These are phyloP conservation scores for Capitella teleta DNA, from an alignment of 1,140 invertebrate genomes.

Conservation along the genomic window DNA sequence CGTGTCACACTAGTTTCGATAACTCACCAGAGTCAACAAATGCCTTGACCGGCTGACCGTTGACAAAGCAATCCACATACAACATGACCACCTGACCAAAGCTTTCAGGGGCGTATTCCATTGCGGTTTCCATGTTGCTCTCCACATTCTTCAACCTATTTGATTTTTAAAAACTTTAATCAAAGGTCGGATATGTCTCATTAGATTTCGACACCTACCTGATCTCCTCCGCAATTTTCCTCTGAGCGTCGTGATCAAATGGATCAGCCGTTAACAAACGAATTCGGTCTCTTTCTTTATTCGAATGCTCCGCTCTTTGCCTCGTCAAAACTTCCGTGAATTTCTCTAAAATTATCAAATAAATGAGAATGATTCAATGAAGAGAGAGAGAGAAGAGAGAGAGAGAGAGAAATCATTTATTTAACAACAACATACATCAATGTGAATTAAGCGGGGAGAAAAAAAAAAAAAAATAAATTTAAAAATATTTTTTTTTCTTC, in stretches of 20 bases:
- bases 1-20: too few relatives aligned
- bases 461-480: too few relatives aligned
- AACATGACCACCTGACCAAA: conserved; percentile 96
- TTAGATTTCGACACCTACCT: conserved; percentile 35
- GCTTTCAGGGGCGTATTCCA: conserved; percentile 95
- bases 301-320: conserved; percentile 24
- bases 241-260: conserved; percentile 87
- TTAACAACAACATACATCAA: too few relatives aligned
- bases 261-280: conserved; percentile 85
- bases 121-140: conserved; percentile 95
- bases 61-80: conserved; percentile 67
- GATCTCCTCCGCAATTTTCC: conserved; percentile 89
- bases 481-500: too few relatives aligned
- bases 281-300: conserved; percentile 59
- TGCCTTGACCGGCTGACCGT: conserved; percentile 89
- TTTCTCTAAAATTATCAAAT: conserved; percentile 62
- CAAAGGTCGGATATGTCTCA: too few relatives aligned
- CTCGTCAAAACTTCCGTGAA: conserved; percentile 63
- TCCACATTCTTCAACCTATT: conserved; percentile 85
- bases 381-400: too few relatives aligned
- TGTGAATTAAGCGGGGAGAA: too few relatives aligned
- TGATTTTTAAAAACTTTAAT: too few relatives aligned
- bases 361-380: too few relatives aligned
- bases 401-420: too few relatives aligned
- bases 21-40: conserved; percentile 73